Percentiles rank a stretch among this genome's conserved stretches.
These are phyloP conservation scores for Drosophila tripunctata DNA, from an alignment of 2,888 invertebrate genomes.

Conservation along the genomic window DNA sequence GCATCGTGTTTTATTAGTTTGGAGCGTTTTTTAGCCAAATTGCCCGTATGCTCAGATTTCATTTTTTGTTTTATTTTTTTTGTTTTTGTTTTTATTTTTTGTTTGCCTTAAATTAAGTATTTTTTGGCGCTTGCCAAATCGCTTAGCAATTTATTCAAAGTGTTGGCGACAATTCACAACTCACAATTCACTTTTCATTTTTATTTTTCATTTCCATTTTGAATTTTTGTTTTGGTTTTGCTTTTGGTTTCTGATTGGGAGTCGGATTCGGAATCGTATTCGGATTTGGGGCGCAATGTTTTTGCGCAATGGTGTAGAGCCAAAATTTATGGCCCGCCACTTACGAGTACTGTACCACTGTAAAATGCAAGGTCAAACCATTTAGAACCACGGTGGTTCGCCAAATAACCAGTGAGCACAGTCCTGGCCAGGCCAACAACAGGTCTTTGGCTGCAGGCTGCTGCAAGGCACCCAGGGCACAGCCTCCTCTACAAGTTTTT, in stretches of 20 bases:
- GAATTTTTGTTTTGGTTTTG: no score
- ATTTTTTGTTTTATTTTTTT: conserved; percentile 32
- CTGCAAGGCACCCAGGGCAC: conserved; percentile 11
- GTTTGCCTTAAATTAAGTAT: conserved; percentile 31
- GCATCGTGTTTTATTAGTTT: conserved; percentile 25
- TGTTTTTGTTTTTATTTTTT: conserved; percentile 21
- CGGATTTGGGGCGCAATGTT: conserved; percentile 52
- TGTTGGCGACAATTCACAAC: conserved; percentile 70
- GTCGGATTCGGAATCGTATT: conserved; percentile 22
- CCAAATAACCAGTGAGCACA: no score
- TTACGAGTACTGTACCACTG: conserved; percentile 39
- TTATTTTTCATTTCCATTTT: conserved; percentile 12
- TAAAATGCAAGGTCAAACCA: conserved; percentile 72
- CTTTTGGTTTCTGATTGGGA: conserved; percentile 45
- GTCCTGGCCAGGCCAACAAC: conserved; percentile 38
- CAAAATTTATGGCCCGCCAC: conserved; percentile 71
- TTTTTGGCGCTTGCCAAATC: conserved; percentile 61
- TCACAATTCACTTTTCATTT: conserved; percentile 73
- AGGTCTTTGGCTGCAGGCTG: conserved; percentile 34
- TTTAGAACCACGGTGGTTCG: conserved; percentile 43
- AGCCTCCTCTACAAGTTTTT: conserved; percentile 10
- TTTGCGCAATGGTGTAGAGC: conserved; percentile 61
- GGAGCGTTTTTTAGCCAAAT: conserved; percentile 14
- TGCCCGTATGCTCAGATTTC: conserved; percentile 32
- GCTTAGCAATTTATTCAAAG: conserved; percentile 67